Evolutionary conservation across 53 echinoderm and acorn worm genomes (phyloP), one percentile per base, ranked within the genome.

Genomic region (Astropecten irregularis): DNA sequence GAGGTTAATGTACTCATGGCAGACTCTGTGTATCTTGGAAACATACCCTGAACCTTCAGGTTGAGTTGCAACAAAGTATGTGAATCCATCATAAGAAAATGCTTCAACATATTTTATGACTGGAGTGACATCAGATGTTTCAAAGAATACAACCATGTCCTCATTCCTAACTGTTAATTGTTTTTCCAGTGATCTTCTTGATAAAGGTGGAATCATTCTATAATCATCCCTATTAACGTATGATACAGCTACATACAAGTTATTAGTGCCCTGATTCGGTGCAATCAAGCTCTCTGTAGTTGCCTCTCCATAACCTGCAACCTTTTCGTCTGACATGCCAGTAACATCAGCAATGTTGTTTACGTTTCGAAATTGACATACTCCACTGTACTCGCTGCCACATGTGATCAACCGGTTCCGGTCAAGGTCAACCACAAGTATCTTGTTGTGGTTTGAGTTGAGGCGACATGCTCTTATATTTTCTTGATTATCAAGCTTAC

Each of bases 401-500:
- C 88, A 88, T 37, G 83, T 48, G 32, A 88, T 88, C 29, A 88
- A 35, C 58, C 64, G 34, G 19, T 65, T 51, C 9, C 30, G 38
- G 29, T 59, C 44, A 83, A 44, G 32, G 50, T 82, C 62, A 14
- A 83, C 14, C 14, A 71, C 72, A 39, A 89, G 57, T 23, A 89
- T 53, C 40, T 76, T 89, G 49, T 89, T 89, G 34, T 83, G 50
- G 56, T 89, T 89, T 30, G 38, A 68, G 34, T 49, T 88, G 2
- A 25, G 81, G 13, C 34, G 37, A 33, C 40, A 52, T 34, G 36
- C 32, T n/a, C n/a, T n/a, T 42, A 11, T 11, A 42, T 76, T n/a
- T 37, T 9, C 22, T 53, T 37, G 30, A 11, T 35, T n/a, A n/a
- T n/a, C 56, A 19, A 18, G 8, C 68, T 49, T 9, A 67, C 52